These are phyloP conservation scores for Ceuthmochares aereus DNA, from an alignment of 2,113 vertebrate genomes.

Conservation along the genomic window DNA sequence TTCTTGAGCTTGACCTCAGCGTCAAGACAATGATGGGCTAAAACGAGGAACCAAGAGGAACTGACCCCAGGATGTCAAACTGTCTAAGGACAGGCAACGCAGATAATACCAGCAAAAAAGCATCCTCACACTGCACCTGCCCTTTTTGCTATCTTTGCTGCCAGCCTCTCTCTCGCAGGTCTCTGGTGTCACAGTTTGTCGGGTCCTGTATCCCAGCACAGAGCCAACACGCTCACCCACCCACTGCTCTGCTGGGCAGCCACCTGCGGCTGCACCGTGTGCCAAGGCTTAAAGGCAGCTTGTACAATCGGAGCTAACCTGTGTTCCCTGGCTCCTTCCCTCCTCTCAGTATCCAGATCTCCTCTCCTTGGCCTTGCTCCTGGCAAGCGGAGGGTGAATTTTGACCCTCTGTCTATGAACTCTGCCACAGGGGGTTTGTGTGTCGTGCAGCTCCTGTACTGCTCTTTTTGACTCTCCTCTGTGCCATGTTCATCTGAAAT, in stretches of 20 bases:
- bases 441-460: accelerated
- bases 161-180: neutral
- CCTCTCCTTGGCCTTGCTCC: neutral
- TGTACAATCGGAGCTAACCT: neutral
- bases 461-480: neutral
- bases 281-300: neutral
- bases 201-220: neutral
- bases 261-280: neutral
- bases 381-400: neutral
- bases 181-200: neutral
- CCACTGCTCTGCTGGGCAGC: neutral
- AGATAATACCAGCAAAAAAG: neutral
- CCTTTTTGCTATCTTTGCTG: neutral
- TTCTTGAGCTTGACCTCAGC: neutral
- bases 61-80: neutral
- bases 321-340: neutral
- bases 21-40: neutral
- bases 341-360: neutral
- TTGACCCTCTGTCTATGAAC: neutral
- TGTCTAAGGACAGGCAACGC: neutral
- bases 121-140: neutral
- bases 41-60: neutral
- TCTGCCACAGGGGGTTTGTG: neutral
- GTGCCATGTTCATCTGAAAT: neutral
- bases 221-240: neutral